Evolutionary conservation across 2,888 invertebrate genomes (phyloP).

Genomic region (Oxyscelio sp.): DNA sequence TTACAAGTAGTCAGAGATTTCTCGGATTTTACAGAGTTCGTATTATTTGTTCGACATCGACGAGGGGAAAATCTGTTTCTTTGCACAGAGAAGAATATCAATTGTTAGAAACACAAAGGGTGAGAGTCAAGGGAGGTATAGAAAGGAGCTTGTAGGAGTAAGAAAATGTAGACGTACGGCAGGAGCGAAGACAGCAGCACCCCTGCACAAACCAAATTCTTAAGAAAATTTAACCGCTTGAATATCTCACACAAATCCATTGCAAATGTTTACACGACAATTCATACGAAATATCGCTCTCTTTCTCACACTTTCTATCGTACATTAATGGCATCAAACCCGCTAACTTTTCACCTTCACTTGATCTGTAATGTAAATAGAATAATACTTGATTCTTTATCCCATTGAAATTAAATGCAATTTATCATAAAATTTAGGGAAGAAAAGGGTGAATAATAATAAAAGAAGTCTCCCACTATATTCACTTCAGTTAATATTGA

Average conservation of each 20-base stretch:
- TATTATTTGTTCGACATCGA: slow-evolving; percentile 88
- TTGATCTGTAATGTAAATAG: slow-evolving; percentile 38
- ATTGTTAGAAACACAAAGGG: slow-evolving; percentile 88
- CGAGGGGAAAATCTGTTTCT: slow-evolving; percentile 87
- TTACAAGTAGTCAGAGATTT: slow-evolving; percentile 70
- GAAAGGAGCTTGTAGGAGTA: slow-evolving; percentile 75
- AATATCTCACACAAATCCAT: slow-evolving; percentile 89
- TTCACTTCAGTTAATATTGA: too few relatives aligned
- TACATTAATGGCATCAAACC: slow-evolving; percentile 32
- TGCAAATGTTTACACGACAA: slow-evolving; percentile 89
- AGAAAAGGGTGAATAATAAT: slow-evolving; percentile 5
- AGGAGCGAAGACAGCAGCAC: slow-evolving; percentile 65
- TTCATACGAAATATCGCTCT: slow-evolving; percentile 82
- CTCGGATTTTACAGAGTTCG: slow-evolving; percentile 83
- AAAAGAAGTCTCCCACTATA: too few relatives aligned
- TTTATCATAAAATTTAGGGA: slow-evolving; percentile 2
- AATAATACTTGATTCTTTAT: slow-evolving; percentile 60
- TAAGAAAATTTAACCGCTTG: slow-evolving; percentile 89
- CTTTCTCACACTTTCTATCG: slow-evolving; percentile 59
- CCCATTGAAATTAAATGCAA: slow-evolving; percentile 18
- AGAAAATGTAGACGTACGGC: slow-evolving; percentile 75
- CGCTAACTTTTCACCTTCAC: slow-evolving; percentile 61
- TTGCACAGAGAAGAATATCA: slow-evolving; percentile 88
- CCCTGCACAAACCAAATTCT: slow-evolving; percentile 88
- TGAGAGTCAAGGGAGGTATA: slow-evolving; percentile 79